These are phyloP conservation scores for Muricea muricata DNA, from an alignment of 92 coral and sea anemone genomes.

Conservation along the genomic window DNA sequence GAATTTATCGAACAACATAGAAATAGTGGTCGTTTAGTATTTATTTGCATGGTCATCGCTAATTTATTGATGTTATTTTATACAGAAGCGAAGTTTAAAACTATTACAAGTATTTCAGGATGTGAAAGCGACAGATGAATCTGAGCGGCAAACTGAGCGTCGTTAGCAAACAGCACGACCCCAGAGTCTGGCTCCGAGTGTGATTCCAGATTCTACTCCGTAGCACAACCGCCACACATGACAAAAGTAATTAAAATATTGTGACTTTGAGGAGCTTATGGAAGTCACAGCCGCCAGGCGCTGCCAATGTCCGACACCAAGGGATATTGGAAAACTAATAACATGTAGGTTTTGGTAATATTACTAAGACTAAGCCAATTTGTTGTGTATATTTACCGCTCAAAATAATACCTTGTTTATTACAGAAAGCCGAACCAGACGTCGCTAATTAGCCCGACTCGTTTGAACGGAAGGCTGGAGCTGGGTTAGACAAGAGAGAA, in stretches of 20 bases:
- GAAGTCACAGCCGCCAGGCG: neutral
- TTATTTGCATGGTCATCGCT: too few species aligned
- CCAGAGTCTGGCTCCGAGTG: too few species aligned
- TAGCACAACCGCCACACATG: neutral
- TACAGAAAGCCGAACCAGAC: conserved; percentile 4
- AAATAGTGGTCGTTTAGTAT: too few species aligned
- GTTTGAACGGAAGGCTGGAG: conserved; percentile 26
- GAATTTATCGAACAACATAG: too few species aligned
- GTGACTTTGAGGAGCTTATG: neutral
- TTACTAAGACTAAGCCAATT: conserved; percentile 10
- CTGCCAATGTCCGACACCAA: neutral
- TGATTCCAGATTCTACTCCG: neutral
- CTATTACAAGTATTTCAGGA: too few species aligned
- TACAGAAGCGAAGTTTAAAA: too few species aligned
- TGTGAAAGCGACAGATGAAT: too few species aligned
- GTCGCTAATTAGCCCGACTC: neutral
- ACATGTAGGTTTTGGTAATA: neutral
- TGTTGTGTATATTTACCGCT: neutral
- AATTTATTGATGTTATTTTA: too few species aligned
- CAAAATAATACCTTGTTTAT: neutral
- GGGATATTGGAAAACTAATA: neutral
- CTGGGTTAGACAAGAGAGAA: neutral
- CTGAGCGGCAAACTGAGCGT: too few species aligned
- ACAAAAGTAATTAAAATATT: conserved; percentile 7
- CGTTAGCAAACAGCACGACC: too few species aligned